These are phyloP conservation scores for Drosophila gaucha DNA, from an alignment of 2,888 invertebrate species.

Conservation along the genomic window DNA sequence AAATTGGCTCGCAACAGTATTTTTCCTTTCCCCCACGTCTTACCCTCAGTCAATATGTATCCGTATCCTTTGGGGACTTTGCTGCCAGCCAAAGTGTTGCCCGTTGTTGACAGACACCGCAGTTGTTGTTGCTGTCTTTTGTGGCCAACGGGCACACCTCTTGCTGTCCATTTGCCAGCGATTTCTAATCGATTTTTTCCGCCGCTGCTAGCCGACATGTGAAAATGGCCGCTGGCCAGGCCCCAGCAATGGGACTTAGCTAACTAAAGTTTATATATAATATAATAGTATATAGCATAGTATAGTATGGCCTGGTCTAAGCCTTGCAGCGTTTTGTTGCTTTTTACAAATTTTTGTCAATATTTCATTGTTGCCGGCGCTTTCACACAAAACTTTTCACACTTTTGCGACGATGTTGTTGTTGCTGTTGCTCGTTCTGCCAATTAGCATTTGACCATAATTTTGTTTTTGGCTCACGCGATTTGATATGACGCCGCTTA, in stretches of 20 bases:
- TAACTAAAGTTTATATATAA: slow-evolving; percentile 14
- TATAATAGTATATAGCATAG: slow-evolving; percentile 9
- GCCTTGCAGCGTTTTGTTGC: slow-evolving; percentile 29
- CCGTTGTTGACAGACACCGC: slow-evolving; percentile 29
- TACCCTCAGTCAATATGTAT: slow-evolving; percentile 41
- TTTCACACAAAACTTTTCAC: slow-evolving; percentile 66
- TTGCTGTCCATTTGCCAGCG: slow-evolving; percentile 78
- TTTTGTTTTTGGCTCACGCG: slow-evolving; percentile 52
- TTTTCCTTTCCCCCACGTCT: background rate
- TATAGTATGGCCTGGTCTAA: slow-evolving; percentile 3
- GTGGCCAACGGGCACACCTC: slow-evolving; percentile 73
- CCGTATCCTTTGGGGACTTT: slow-evolving; percentile 57
- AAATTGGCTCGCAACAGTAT: slow-evolving; percentile 47
- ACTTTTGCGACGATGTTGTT: slow-evolving; percentile 39
- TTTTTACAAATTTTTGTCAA: slow-evolving; percentile 56
- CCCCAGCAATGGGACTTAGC: slow-evolving; percentile 31
- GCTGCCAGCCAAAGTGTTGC: slow-evolving; percentile 37
- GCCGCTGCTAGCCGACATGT: slow-evolving; percentile 51
- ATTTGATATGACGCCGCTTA: slow-evolving; percentile 38
- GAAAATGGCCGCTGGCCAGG: slow-evolving; percentile 51
- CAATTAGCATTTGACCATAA: slow-evolving; percentile 66
- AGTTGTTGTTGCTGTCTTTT: slow-evolving; percentile 27
- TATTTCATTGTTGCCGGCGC: slow-evolving; percentile 60
- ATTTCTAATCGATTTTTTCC: slow-evolving; percentile 78
- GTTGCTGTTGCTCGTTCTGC: slow-evolving; percentile 54